A percentile compares a stretch with the other conserved stretches of the same genome.
These are phyloP conservation scores for Ormyrus nitidulus DNA, from an alignment of 2,888 invertebrate species.

Conservation along the genomic window DNA sequence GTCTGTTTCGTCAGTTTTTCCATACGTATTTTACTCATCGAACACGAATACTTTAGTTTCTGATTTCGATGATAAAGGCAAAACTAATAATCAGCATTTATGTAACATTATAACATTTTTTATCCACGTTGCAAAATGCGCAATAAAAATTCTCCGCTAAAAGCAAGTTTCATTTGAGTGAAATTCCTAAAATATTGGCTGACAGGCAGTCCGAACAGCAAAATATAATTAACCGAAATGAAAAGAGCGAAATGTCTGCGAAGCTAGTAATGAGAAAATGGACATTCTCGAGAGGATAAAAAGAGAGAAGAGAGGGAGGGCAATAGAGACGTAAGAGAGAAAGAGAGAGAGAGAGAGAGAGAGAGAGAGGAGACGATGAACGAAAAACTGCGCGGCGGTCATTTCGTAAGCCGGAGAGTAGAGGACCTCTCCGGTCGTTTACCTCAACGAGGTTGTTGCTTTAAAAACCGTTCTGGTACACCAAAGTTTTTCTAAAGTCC, in stretches of 20 bases:
- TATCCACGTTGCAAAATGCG: not conserved
- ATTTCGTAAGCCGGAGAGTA: conserved; percentile 10
- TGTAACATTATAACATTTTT: not conserved
- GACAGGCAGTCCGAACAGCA: not conserved
- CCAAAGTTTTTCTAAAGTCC: too few relatives aligned
- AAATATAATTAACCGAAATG: not conserved
- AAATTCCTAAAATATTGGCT: not conserved
- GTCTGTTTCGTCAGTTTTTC: not conserved
- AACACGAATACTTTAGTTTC: not conserved
- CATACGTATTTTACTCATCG: not conserved
- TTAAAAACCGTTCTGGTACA: conserved; percentile 18
- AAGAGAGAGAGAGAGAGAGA: conserved; percentile 27
- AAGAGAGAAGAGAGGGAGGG: conserved; percentile 8
- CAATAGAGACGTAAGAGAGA: conserved; percentile 12
- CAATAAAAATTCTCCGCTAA: not conserved
- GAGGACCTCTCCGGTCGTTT: conserved; percentile 23
- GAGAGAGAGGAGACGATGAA: conserved; percentile 2
- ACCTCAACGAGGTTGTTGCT: conserved; percentile 15
- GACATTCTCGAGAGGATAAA: conserved; percentile 14
- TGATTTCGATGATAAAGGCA: not conserved
- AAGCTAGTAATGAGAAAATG: conserved; percentile 7
- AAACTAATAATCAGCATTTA: not conserved
- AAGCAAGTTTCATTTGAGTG: not conserved
- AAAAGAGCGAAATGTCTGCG: not conserved
- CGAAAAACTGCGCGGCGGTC: conserved; percentile 16